Evolutionary conservation across 2,113 vertebrate genomes (phyloP).

Genomic region (Craseonycteris thonglongyai): DNA sequence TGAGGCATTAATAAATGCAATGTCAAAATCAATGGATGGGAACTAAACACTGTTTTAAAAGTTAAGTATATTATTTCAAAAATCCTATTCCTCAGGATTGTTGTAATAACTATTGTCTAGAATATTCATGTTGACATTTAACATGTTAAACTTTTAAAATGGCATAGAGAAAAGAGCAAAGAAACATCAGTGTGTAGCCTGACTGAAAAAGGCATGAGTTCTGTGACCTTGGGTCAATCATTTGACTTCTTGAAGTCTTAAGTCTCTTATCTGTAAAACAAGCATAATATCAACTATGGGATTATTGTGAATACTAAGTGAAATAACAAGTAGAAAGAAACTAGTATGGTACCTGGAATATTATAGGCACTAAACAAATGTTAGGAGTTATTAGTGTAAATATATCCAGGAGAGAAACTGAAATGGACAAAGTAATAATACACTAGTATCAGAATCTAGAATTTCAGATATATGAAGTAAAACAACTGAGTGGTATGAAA

Average conservation of each 20-base stretch:
- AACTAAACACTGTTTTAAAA: neutral
- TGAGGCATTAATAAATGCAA: neutral
- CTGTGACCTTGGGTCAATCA: neutral
- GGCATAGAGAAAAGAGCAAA: constrained; percentile 3
- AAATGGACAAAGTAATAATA: neutral
- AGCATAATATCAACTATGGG: neutral
- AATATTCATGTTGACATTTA: constrained; percentile 31
- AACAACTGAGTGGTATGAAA: neutral
- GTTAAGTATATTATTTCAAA: neutral
- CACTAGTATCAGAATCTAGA: neutral
- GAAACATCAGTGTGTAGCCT: neutral
- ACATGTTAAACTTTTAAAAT: neutral
- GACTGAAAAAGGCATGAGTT: neutral
- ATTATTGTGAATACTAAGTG: neutral
- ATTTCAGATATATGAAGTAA: neutral
- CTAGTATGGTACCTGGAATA: neutral
- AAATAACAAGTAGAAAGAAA: neutral
- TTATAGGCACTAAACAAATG: neutral
- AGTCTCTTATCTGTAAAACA: neutral
- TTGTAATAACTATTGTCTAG: neutral
- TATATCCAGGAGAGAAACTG: neutral
- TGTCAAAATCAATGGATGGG: neutral
- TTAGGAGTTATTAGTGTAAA: neutral
- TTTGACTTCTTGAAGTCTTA: neutral
- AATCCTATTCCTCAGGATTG: neutral